Conservation (phyloP, 1,140 invertebrate species). For the Rhyacophila brunnea region DNA sequence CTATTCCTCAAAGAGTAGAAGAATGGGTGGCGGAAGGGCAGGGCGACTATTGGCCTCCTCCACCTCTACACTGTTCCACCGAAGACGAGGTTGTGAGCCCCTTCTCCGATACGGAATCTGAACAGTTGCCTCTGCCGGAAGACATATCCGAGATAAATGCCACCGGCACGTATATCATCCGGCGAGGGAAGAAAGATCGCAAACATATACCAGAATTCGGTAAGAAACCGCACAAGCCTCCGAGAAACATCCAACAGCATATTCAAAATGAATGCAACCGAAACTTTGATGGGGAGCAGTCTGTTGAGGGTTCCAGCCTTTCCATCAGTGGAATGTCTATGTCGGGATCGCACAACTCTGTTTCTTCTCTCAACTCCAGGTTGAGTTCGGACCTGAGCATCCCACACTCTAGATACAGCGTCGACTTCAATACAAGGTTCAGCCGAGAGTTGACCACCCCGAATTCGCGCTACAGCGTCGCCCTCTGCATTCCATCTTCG, state of each 20-base stretch:
- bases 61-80: slow-evolving; percentile 59
- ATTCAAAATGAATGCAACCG: slow-evolving; percentile 29
- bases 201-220: slow-evolving; percentile 52
- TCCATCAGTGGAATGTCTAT: slow-evolving; percentile 51
- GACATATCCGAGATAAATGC: slow-evolving; percentile 58
- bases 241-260: slow-evolving; percentile 30
- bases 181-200: slow-evolving; percentile 58
- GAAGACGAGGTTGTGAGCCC: slow-evolving; percentile 66
- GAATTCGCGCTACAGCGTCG: slow-evolving; percentile 61
- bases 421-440: slow-evolving; percentile 57
- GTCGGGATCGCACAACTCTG: slow-evolving; percentile 46
- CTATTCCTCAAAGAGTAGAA: slow-evolving; percentile 56
- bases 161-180: slow-evolving; percentile 71
- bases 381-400: slow-evolving; percentile 60
- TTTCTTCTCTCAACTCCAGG: slow-evolving; percentile 58
- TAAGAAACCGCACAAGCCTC: slow-evolving; percentile 40
- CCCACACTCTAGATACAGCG: slow-evolving; percentile 56
- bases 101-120: slow-evolving; percentile 61
- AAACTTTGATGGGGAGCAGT: slow-evolving; percentile 45
- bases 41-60: slow-evolving; percentile 63
- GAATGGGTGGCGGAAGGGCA: slow-evolving; percentile 44
- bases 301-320: slow-evolving; percentile 51
- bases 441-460: slow-evolving; percentile 59
- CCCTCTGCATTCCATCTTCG: slow-evolving; percentile 56
- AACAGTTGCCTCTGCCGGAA: slow-evolving; percentile 54